Evolutionary conservation across 2,113 vertebrate genomes (phyloP).

Genomic region (Eupsittula cactorum): DNA sequence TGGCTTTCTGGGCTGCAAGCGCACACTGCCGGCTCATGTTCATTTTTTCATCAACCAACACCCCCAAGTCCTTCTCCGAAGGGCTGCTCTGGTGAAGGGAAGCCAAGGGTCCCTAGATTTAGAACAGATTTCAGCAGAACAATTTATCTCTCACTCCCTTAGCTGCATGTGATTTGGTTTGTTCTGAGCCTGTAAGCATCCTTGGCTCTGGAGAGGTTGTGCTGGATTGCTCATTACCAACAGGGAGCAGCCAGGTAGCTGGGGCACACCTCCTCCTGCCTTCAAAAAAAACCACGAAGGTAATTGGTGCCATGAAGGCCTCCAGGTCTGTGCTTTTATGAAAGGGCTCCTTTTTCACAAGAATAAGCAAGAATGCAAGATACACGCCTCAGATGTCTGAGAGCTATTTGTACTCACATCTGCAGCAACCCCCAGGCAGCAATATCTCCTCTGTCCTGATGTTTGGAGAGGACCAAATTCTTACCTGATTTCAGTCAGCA

Average conservation of each 20-base stretch:
- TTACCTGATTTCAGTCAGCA: not conserved
- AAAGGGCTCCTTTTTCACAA: not conserved
- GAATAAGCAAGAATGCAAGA: not conserved
- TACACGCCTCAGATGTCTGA: not conserved
- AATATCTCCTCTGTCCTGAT: not conserved
- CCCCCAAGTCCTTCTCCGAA: no score
- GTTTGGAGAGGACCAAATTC: not conserved
- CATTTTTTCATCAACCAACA: no score
- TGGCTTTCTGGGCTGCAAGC: no score
- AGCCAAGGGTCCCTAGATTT: not conserved
- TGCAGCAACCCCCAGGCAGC: not conserved
- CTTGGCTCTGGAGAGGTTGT: not conserved
- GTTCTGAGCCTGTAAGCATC: not conserved
- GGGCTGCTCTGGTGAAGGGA: not conserved
- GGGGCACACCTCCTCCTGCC: not conserved
- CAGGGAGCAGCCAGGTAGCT: not conserved
- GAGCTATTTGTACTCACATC: not conserved
- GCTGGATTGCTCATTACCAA: accelerated
- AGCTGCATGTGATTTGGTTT: accelerated
- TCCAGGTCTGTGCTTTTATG: not conserved
- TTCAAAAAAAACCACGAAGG: not conserved
- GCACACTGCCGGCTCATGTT: no score
- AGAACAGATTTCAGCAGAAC: not conserved
- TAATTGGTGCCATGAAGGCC: not conserved
- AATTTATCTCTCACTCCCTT: not conserved